A percentile compares a stretch with the other conserved stretches of the same genome.
Conservation (phyloP, 2,797 vertebrate genomes). For the Florisuga fusca region DNA sequence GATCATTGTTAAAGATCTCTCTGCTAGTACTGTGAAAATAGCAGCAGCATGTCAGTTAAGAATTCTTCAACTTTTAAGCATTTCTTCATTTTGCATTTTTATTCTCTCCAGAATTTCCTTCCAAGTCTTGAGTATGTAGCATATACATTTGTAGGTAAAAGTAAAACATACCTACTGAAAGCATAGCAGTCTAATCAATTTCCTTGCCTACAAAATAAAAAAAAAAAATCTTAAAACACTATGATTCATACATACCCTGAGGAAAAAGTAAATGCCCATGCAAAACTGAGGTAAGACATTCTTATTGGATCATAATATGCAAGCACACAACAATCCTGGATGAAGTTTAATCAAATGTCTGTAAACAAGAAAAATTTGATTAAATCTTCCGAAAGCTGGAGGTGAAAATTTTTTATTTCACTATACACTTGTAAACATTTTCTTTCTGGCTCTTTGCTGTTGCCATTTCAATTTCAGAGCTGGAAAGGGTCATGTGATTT, state of each 20-base stretch:
- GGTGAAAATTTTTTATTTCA: neutral
- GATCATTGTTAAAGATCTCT: neutral
- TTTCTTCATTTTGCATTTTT: neutral
- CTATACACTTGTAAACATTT: neutral
- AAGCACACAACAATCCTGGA: neutral
- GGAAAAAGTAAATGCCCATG: neutral
- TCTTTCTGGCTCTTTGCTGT: neutral
- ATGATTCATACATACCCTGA: neutral
- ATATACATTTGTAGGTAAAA: neutral
- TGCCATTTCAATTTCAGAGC: neutral
- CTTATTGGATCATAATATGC: neutral
- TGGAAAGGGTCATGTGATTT: neutral
- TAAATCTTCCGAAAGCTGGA: neutral
- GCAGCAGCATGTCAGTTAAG: neutral
- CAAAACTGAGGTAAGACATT: neutral
- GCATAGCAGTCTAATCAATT: neutral
- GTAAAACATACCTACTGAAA: neutral
- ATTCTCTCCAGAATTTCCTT: neutral
- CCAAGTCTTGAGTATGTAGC: neutral
- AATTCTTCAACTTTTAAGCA: neutral
- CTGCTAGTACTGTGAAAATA: neutral
- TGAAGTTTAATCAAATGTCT: neutral
- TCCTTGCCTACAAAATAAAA: neutral
- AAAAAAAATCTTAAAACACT: neutral
- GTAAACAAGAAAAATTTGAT: neutral